Conservation (phyloP, 2,888 invertebrate species). For the Rhorus exstirpatorius region DNA sequence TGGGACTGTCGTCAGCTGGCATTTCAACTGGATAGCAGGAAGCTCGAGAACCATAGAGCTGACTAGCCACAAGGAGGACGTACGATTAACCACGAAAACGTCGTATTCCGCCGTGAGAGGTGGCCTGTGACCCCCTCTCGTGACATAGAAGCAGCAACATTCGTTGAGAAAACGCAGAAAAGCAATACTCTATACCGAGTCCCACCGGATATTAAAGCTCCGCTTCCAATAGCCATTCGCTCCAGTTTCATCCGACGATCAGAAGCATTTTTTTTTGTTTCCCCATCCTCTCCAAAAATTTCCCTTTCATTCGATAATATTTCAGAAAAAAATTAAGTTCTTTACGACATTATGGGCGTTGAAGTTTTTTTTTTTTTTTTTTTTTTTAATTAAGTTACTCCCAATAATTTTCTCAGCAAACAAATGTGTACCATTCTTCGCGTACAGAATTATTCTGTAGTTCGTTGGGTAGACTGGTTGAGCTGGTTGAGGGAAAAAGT, state of each 20-base stretch:
- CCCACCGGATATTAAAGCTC: slow-evolving; percentile 67
- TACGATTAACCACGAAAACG: slow-evolving; percentile 62
- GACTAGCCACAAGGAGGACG: slow-evolving; percentile 61
- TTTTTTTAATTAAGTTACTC: too few species aligned
- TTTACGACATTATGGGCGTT: too few species aligned
- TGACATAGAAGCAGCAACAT: too few species aligned
- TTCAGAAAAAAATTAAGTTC: too few species aligned
- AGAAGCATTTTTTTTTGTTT: slow-evolving; percentile 4
- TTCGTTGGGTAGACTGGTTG: too few species aligned
- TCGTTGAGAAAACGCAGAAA: slow-evolving; percentile 3
- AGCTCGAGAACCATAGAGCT: slow-evolving; percentile 52
- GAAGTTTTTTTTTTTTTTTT: too few species aligned
- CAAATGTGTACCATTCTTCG: too few species aligned
- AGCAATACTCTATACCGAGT: slow-evolving; percentile 21
- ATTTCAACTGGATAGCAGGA: slow-evolving; percentile 50
- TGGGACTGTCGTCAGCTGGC: slow-evolving; percentile 53
- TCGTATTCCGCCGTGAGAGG: slow-evolving; percentile 37
- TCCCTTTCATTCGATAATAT: neutral
- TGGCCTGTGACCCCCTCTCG: too few species aligned
- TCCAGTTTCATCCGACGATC: slow-evolving; percentile 48
- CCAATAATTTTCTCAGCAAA: too few species aligned
- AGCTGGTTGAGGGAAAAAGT: neutral
- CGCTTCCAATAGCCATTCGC: slow-evolving; percentile 50
- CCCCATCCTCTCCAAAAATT: neutral
- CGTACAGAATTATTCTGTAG: too few species aligned